Evolutionary conservation across 2,797 vertebrate species (phyloP).

Genomic region (Pempheris klunzingeri): DNA sequence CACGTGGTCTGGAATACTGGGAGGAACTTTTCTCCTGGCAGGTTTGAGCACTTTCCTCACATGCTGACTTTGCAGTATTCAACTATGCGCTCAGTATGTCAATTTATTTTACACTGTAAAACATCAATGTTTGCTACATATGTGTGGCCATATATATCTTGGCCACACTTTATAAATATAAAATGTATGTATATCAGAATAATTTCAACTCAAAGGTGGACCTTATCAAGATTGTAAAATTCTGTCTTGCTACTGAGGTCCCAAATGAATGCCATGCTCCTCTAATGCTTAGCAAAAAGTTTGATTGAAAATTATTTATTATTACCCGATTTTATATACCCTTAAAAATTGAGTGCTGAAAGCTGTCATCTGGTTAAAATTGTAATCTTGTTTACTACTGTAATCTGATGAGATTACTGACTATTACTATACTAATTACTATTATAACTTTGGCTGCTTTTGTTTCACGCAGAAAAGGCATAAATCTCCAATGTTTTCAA

Average conservation of each 20-base stretch:
- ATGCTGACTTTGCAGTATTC: not conserved
- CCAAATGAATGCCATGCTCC: not conserved
- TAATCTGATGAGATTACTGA: not conserved
- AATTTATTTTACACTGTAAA: not conserved
- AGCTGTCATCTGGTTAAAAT: not conserved
- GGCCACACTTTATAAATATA: not conserved
- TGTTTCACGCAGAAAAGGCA: not conserved
- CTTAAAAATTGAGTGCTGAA: not conserved
- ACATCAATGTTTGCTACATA: not conserved
- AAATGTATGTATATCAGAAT: not conserved
- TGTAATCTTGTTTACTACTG: not conserved
- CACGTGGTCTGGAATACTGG: not conserved
- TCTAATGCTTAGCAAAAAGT: too few relatives aligned
- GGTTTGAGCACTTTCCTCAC: not conserved
- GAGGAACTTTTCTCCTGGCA: not conserved
- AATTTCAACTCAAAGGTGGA: conserved; percentile 4
- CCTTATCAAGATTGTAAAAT: not conserved
- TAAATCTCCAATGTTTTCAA: not conserved
- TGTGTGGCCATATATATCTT: not conserved
- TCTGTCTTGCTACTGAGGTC: not conserved
- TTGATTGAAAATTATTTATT: too few relatives aligned
- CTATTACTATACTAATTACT: too few relatives aligned
- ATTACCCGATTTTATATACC: too few relatives aligned
- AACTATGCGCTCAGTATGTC: not conserved
- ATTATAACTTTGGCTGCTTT: not conserved